Conservation (phyloP, 2,888 invertebrate genomes). For the Linnaemya vulpina region DNA sequence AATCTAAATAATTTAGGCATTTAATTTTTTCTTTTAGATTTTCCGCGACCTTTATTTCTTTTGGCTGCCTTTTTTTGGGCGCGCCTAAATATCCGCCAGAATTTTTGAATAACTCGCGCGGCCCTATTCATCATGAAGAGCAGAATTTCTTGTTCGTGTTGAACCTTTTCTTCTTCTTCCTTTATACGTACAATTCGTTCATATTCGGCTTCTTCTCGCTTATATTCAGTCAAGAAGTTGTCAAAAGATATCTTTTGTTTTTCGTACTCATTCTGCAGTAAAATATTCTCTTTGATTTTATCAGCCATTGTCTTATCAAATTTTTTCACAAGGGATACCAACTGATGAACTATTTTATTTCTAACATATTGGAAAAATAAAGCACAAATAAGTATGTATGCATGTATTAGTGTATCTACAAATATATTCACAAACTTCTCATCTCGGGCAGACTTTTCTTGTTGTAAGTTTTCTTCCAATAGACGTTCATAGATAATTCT, state of each 20-base stretch:
- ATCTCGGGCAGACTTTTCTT: constrained; percentile 76
- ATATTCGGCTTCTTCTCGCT: constrained; percentile 77
- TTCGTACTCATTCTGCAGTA: constrained; percentile 75
- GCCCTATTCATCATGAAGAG: constrained; percentile 80
- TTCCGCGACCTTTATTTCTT: constrained; percentile 72
- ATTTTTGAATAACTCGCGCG: constrained; percentile 78
- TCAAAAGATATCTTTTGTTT: constrained; percentile 74
- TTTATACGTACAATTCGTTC: constrained; percentile 76
- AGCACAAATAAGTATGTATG: background rate
- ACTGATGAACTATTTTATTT: constrained; percentile 78
- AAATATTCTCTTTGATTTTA: constrained; percentile 77
- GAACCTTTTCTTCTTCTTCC: constrained; percentile 76
- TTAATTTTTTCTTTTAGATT: constrained; percentile 69
- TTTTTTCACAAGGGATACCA: constrained; percentile 78
- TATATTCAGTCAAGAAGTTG: constrained; percentile 76
- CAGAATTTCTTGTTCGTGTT: constrained; percentile 78
- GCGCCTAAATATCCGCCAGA: constrained; percentile 77
- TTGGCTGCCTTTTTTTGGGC: constrained; percentile 76
- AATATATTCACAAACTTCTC: constrained; percentile 78
- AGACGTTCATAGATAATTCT: constrained; percentile 72
- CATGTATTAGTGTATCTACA: background rate
- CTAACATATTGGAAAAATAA: constrained; percentile 72
- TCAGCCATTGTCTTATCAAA: constrained; percentile 80
- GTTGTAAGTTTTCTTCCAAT: constrained; percentile 72
- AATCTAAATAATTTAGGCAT: background rate